Base-by-base conservation (phyloP, 1,140 invertebrate genomes). In the Diachasma alloeum region DNA sequence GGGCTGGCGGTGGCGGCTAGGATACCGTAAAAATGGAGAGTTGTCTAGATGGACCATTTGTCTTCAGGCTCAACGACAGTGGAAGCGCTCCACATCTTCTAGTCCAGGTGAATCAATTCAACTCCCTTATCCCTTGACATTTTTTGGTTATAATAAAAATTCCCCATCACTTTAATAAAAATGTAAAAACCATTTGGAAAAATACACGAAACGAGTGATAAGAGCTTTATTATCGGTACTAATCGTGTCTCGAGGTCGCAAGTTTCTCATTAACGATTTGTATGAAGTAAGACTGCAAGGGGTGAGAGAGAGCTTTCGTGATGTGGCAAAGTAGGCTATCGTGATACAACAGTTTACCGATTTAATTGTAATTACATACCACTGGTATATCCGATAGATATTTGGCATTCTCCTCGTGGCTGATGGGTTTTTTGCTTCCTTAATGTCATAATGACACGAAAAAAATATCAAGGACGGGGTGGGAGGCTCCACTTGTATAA, bases 51-150 rank as follows among this genome's bases (percentile, higher is more conserved):
- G 93, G 93, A 66, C 93, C 93, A 37, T 94, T 95, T 83, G 90
- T 94, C 79, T 95, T 94, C 84, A 90, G 93, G 68, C 85, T 95
- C 42, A 95, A 95, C 83, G 94, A 96, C 82, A 94, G 93, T 83
- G 94, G 94, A 17, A 90, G 88, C 63, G 95, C 94, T 81, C 94
- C 95, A 15, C 93, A 94, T 87, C 89, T 96, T 44, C 89, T 96
- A 22, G 88, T 92, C 5, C 94, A 95, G 91, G 94, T 94, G 91
- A 81, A 22, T 24, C 39, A 72, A 63, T 39, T 76, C 13, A 2
- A 19, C n/a, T 42, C 9, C 9, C 4, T 42, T 9, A 2, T 11
- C 39, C 39, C 4, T 9, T 42, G 39, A 42, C 31, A 31, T 31
- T 31, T 31, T 31, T 31, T 31, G 31, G 31, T 31, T 31, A 31